Base-by-base conservation (phyloP, 2,888 invertebrate species). In the Caenorhabditis sp. region DNA sequence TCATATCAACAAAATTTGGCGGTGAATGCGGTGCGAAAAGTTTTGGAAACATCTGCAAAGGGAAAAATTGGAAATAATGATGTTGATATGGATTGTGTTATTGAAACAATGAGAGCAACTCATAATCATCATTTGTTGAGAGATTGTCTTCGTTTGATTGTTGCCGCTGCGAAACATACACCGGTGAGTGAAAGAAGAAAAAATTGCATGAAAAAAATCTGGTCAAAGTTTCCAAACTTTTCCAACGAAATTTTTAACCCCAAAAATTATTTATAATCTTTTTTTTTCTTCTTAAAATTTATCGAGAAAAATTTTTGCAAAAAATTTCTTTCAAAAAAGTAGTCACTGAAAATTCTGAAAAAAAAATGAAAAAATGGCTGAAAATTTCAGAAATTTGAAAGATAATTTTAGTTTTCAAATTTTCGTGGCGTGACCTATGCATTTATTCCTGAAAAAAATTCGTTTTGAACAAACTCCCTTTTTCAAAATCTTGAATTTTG, bases 61-160 rank as follows among this genome's bases (percentile, higher is more conserved):
- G 69, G 53, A 2, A 76, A 72, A 51, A 65, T 81, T 21, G 64
- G 72, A 17, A 17, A 65, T 0, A 37, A 65, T 10, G 79, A 88
- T 53, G 82, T 89, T 54, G 88, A 89, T 77, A 92, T 94, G 50
- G 94, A 94, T 81, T 86, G 92, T 31, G 91, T 94, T 1, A 94
- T 97, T 0, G 93, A 94, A 82, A 95, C 95, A 84, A 93, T 97
- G 62, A 91, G 96, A 78, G 92, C 92, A 1, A 94, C 95, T 0
- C 93, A 93, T 85, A 95, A 95, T 89, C 95, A 95, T 0, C 95
- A 96, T 89, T 95, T 96, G 0, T 96, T 97, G 86, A 93, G 96
- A 84, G 94, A 95, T 84, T 95, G 96, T 0, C 89, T 97, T 64
- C 90, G 95, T 36, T 90, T 97, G 0, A 90, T 97, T 1, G 92